phyloP scores from a whole-genome alignment of 64 coral and sea anemone genomes.

The Catalaphyllia jardinei region DNA sequence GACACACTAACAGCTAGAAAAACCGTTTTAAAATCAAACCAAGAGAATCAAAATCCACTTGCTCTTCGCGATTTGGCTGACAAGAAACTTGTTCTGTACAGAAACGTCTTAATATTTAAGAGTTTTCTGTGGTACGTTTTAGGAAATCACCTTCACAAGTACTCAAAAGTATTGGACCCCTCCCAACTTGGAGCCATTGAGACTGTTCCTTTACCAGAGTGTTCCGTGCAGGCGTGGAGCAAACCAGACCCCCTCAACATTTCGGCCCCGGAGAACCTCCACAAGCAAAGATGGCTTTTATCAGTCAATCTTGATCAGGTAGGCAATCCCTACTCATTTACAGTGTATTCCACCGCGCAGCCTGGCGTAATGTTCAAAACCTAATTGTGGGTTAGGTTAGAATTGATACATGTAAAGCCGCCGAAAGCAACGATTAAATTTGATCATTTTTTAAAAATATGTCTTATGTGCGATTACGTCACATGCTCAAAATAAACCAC shows the following conservation, averaged over 20 bases:
- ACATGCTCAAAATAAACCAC: too few species aligned
- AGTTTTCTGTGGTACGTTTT: neutral
- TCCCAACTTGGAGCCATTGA: slow-evolving; percentile 73
- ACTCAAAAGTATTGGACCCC: slow-evolving; percentile 92
- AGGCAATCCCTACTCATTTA: neutral
- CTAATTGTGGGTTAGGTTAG: too few species aligned
- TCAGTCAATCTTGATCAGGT: slow-evolving; percentile 91
- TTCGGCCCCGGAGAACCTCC: slow-evolving; percentile 58
- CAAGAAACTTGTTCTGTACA: neutral
- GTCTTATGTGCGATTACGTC: too few species aligned
- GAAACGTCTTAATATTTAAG: neutral
- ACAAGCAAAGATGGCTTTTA: slow-evolving; percentile 81
- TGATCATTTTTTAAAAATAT: too few species aligned
- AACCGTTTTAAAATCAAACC: too few species aligned
- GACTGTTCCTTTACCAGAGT: slow-evolving; percentile 70
- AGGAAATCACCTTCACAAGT: slow-evolving; percentile 95
- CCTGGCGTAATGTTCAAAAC: too few species aligned
- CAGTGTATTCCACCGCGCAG: too few species aligned
- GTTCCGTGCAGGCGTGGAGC: slow-evolving; percentile 71
- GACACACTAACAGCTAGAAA: too few species aligned
- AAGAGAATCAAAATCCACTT: too few species aligned
- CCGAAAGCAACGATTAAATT: too few species aligned
- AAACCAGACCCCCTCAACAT: slow-evolving; percentile 82
- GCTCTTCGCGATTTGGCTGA: too few species aligned
- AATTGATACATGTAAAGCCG: too few species aligned